These are phyloP conservation scores for Python bivittatus DNA, from an alignment of 2,113 vertebrate species.

Conservation along the genomic window DNA sequence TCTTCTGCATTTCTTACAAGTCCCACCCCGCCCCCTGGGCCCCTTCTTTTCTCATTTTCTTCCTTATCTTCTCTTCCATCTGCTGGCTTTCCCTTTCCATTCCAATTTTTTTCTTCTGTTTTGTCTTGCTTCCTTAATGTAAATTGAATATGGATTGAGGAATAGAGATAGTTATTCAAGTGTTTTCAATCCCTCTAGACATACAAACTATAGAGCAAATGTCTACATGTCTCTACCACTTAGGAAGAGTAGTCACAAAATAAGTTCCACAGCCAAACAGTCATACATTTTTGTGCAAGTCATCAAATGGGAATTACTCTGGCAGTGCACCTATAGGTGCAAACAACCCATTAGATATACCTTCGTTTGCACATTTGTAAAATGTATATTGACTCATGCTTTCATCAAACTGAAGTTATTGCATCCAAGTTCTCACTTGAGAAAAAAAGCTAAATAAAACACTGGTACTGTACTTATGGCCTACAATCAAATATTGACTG, in stretches of 20 bases:
- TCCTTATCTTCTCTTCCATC: background rate
- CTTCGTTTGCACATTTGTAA: background rate
- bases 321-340: background rate
- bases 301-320: background rate
- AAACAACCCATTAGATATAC: background rate
- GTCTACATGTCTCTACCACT: background rate
- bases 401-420: background rate
- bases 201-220: background rate
- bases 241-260: background rate
- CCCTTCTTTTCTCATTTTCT: background rate
- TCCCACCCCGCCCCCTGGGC: background rate
- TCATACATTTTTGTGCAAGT: background rate
- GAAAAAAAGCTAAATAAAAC: background rate
- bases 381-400: background rate
- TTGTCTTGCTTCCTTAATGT: background rate
- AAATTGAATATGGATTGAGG: background rate
- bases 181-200: background rate
- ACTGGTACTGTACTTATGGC: background rate
- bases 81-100: background rate
- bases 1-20: background rate
- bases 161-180: background rate
- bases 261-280: background rate
- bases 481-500: slow-evolving; percentile 18
- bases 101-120: background rate
- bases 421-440: background rate